Conservation (phyloP, 2,113 vertebrate genomes). For the Pachyramphus minor region DNA sequence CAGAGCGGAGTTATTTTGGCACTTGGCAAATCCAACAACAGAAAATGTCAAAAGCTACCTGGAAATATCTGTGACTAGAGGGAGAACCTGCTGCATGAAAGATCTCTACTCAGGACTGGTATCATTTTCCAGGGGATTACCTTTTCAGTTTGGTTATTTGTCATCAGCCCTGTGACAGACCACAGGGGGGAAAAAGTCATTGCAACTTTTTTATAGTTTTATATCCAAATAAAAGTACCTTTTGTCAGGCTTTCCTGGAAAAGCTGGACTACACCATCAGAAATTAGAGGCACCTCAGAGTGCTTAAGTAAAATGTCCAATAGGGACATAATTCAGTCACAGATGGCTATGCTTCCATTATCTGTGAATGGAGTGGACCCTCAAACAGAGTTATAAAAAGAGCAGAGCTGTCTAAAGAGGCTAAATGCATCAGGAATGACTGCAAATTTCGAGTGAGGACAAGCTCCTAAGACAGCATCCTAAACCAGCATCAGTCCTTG, state of each 20-base stretch:
- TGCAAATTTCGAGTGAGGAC: not conserved
- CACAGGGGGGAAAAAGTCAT: not conserved
- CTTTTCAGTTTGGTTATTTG: not conserved
- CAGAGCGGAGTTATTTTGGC: not conserved
- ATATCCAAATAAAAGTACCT: not conserved
- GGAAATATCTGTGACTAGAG: not conserved
- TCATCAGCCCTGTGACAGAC: not conserved
- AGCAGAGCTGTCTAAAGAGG: not conserved
- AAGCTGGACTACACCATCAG: not conserved
- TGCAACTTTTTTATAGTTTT: not conserved
- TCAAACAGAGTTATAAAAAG: not conserved
- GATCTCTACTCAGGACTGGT: not conserved
- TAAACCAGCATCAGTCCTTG: not conserved
- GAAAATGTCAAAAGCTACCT: not conserved
- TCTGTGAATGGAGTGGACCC: not conserved
- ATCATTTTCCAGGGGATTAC: not conserved
- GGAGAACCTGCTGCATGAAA: not conserved
- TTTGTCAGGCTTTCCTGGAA: not conserved
- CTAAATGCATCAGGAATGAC: not conserved
- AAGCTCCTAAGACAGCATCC: not conserved
- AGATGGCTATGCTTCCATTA: not conserved
- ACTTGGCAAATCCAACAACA: not conserved
- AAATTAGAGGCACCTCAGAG: not conserved
- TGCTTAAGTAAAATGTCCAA: not conserved
- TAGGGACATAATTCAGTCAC: not conserved